Evolutionary conservation across 2,113 vertebrate genomes (phyloP).

Genomic region (Callopanchax toddi): DNA sequence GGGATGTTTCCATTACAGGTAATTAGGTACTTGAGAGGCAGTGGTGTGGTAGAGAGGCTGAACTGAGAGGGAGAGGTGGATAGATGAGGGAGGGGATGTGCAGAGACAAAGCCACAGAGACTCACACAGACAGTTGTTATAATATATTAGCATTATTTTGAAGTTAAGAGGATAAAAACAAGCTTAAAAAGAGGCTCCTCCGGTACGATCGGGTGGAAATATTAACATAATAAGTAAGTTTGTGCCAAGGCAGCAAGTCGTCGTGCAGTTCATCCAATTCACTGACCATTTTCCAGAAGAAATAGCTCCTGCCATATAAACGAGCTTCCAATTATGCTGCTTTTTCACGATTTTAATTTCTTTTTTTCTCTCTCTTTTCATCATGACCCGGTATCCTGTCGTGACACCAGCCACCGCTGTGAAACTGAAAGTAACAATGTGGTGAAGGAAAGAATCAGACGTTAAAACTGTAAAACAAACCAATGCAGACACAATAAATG

Average conservation of each 20-base stretch:
- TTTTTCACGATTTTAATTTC: slow-evolving; percentile 61
- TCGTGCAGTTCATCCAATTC: slow-evolving; percentile 37
- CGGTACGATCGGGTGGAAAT: not conserved
- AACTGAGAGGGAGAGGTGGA: slow-evolving; percentile 51
- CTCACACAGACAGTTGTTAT: slow-evolving; percentile 33
- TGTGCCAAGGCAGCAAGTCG: slow-evolving; percentile 26
- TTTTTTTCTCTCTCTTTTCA: slow-evolving; percentile 58
- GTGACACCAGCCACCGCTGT: slow-evolving; percentile 37
- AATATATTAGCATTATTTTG: slow-evolving; percentile 33
- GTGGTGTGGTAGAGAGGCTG: slow-evolving; percentile 71
- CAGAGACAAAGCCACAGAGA: slow-evolving; percentile 50
- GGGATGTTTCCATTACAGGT: slow-evolving; percentile 85
- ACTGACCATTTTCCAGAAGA: slow-evolving; percentile 38
- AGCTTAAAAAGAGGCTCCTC: not conserved
- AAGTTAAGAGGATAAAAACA: slow-evolving; percentile 19
- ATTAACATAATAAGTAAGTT: slow-evolving; percentile 25
- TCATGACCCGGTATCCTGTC: slow-evolving; percentile 31
- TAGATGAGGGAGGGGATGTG: slow-evolving; percentile 29
- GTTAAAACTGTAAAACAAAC: not conserved
- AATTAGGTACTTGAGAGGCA: slow-evolving; percentile 82
- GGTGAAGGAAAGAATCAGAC: slow-evolving; percentile 10
- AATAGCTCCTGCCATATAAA: slow-evolving; percentile 45
- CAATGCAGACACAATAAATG: slow-evolving; percentile 1
- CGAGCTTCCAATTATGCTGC: slow-evolving; percentile 46
- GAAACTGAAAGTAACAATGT: slow-evolving; percentile 34